Conservation (phyloP, 2,888 invertebrate species). For the Thera britannica region DNA sequence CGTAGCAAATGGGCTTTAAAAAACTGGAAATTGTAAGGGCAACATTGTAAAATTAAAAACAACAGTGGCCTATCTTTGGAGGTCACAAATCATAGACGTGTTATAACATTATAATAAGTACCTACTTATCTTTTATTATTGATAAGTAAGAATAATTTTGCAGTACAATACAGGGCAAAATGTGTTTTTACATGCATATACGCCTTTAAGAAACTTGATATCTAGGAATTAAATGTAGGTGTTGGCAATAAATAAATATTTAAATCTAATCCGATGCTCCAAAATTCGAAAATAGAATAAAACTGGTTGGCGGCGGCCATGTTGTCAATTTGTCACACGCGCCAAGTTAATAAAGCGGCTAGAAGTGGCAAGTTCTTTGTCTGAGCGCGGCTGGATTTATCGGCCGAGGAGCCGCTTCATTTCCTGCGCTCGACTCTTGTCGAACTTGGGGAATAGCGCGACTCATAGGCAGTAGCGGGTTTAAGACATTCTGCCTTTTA, state of each 20-base stretch:
- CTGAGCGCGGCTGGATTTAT: slow-evolving; percentile 63
- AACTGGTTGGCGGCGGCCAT: slow-evolving; percentile 41
- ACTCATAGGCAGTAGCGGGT: slow-evolving; percentile 43
- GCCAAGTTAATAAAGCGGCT: slow-evolving; percentile 71
- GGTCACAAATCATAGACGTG: too few species aligned
- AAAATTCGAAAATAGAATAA: neutral
- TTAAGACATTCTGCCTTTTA: neutral
- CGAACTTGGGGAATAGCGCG: slow-evolving; percentile 60
- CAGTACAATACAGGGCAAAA: too few species aligned
- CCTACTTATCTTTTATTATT: too few species aligned
- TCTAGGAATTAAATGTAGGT: too few species aligned
- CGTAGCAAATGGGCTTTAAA: neutral
- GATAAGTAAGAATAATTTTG: too few species aligned
- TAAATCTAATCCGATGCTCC: too few species aligned
- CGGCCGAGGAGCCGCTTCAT: slow-evolving; percentile 76
- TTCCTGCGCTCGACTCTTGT: slow-evolving; percentile 80
- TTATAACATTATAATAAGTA: too few species aligned
- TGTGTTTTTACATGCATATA: too few species aligned
- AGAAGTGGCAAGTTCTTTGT: slow-evolving; percentile 79
- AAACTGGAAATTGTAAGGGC: neutral
- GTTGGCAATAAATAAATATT: too few species aligned
- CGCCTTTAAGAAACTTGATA: too few species aligned
- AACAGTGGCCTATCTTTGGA: too few species aligned
- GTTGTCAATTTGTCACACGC: slow-evolving; percentile 72
- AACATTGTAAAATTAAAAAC: too few species aligned